Percentiles rank a stretch among this genome's conserved stretches.
These are phyloP conservation scores for Digitonthophagus gazella DNA, from an alignment of 2,888 invertebrate genomes.

Conservation along the genomic window DNA sequence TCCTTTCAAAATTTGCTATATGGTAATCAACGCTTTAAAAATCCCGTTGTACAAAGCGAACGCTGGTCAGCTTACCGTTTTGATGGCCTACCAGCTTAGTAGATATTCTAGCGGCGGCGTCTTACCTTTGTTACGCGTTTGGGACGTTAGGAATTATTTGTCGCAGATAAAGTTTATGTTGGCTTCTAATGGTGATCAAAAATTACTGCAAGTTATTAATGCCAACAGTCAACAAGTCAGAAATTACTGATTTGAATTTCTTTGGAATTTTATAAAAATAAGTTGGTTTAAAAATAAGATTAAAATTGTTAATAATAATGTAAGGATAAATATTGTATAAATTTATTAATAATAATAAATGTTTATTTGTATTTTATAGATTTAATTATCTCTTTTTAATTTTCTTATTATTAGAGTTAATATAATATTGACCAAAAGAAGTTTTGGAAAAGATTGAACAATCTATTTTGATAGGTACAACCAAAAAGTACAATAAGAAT, in stretches of 20 bases:
- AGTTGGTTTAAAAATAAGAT: too few relatives aligned
- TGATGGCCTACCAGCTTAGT: constrained; percentile 74
- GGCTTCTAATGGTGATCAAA: constrained; percentile 27
- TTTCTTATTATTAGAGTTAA: too few relatives aligned
- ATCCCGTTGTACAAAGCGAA: constrained; percentile 81
- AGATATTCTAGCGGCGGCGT: constrained; percentile 68
- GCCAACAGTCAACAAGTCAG: neutral
- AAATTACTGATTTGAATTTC: neutral
- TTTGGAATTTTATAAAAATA: too few relatives aligned
- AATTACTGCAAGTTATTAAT: neutral
- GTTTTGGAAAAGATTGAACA: too few relatives aligned
- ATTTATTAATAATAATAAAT: too few relatives aligned
- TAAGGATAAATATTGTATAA: too few relatives aligned
- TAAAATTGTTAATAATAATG: too few relatives aligned
- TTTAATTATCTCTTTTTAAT: too few relatives aligned
- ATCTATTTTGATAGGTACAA: too few relatives aligned
- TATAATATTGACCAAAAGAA: too few relatives aligned
- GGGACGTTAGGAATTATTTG: constrained; percentile 82
- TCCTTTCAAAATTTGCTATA: constrained; percentile 71
- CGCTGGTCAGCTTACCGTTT: constrained; percentile 69
- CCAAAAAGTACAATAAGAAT: too few relatives aligned
- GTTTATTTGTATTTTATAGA: too few relatives aligned
- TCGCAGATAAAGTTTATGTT: constrained; percentile 86
- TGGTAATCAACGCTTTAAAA: constrained; percentile 76
- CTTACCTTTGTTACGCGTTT: constrained; percentile 77